Evolutionary conservation across 2,797 vertebrate species (phyloP), one percentile per base, ranked within the genome.

Genomic region (Danio choprae): DNA sequence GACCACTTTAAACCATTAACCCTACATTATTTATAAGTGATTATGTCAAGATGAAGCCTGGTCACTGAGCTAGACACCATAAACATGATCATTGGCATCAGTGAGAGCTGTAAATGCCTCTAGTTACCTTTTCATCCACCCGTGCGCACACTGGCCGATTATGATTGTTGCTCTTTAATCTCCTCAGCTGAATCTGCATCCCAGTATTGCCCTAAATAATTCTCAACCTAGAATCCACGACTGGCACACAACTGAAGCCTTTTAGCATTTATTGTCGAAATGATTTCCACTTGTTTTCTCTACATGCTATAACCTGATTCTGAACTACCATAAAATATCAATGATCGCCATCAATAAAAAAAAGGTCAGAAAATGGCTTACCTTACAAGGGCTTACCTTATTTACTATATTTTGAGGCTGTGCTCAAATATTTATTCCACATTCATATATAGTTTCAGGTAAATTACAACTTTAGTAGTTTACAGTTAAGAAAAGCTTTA

Each of bases 191-290:
- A 64, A 80, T 50, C 74, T 64, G 77, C 67, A 71, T 64, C 38
- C 11, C 43, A 71, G 64, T 58, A 58, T 36, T 83, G 71, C 68
- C 64, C 64, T 83, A 76, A 71, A 80, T 83, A 83, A 70, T 50
- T 72, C 40, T 68, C 20, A 76, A 58, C 58, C 72, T 10, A 73
- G 22, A 79, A 73, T 79, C 22, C 64, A 55, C 51, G 55, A 36
- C 7, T 44, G 7, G 43, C 10, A 60, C 18, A 68, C 13, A 68
- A 36, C 11, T 12, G 22, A 43, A 68, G 43, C n/a, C 43, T 67
- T 77, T 40, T 40, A 69, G 22, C 72, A 60, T 48, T 62, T 44
- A 0, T 22, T 43, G 13, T 6, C 16, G 43, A 44, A 72, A 58
- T 56, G 0, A 56, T 20, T 40, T 53, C 3, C 53, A 20, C 7